phyloP scores from a whole-genome alignment of 2,888 invertebrate species.

The Itoplectis maculator region DNA sequence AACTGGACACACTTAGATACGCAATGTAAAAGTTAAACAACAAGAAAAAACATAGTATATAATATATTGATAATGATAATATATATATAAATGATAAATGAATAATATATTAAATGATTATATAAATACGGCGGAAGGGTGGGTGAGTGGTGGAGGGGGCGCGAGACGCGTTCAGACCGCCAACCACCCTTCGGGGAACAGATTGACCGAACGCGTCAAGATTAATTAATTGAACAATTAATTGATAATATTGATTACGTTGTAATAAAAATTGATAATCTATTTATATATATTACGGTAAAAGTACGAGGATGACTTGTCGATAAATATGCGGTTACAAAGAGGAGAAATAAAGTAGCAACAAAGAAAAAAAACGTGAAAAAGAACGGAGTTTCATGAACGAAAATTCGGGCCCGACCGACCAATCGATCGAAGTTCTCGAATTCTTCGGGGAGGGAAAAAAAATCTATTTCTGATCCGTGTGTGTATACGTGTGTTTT shows the following conservation, averaged over 20 bases:
- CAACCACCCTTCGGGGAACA: slow-evolving; percentile 55
- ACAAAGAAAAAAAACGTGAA: slow-evolving; percentile 37
- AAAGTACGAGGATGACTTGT: slow-evolving; percentile 56
- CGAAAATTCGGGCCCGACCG: slow-evolving; percentile 37
- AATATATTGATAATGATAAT: slow-evolving; percentile 76
- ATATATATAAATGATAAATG: slow-evolving; percentile 64
- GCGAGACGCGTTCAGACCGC: slow-evolving; percentile 19
- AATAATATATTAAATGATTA: slow-evolving; percentile 66
- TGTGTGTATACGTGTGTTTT: slow-evolving; percentile 78
- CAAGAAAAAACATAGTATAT: slow-evolving; percentile 75
- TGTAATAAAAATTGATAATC: slow-evolving; percentile 77
- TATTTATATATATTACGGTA: slow-evolving; percentile 77
- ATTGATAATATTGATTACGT: slow-evolving; percentile 71
- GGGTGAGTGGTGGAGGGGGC: slow-evolving; percentile 1
- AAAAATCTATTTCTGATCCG: slow-evolving; percentile 78
- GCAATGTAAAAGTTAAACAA: slow-evolving; percentile 71
- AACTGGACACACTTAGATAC: slow-evolving; percentile 71
- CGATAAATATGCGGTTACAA: slow-evolving; percentile 36
- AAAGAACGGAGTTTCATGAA: slow-evolving; percentile 63
- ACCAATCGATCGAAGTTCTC: slow-evolving; percentile 60
- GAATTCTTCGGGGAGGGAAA: slow-evolving; percentile 58
- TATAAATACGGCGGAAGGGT: slow-evolving; percentile 38
- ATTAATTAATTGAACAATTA: slow-evolving; percentile 68
- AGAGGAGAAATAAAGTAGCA: slow-evolving; percentile 54
- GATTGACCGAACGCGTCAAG: slow-evolving; percentile 52